Evolutionary conservation across 37 sponge, comb jelly and placozoan genomes (phyloP).

Genomic region (Cliona cf. orientalis): DNA sequence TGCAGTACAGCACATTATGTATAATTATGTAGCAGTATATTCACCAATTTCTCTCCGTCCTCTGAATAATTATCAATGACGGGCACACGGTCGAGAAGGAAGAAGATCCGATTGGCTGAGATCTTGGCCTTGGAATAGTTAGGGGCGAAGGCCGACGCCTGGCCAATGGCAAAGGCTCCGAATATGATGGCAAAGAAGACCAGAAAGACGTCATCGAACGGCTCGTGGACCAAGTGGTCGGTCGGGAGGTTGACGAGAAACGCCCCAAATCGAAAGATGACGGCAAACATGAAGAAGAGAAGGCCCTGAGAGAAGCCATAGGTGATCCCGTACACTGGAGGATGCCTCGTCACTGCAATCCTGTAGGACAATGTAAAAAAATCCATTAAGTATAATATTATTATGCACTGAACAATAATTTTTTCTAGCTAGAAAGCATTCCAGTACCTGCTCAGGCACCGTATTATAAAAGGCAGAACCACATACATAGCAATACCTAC

Average conservation of each 20-base stretch:
- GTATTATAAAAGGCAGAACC: neutral
- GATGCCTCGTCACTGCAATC: neutral
- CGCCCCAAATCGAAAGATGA: conserved; percentile 82
- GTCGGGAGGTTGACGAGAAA: conserved; percentile 47
- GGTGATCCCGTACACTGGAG: conserved; percentile 42
- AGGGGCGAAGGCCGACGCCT: conserved; percentile 73
- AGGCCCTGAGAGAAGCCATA: conserved; percentile 76
- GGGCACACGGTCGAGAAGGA: conserved; percentile 67
- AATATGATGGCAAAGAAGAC: conserved; percentile 75
- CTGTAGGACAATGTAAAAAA: too few relatives aligned
- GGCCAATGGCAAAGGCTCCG: conserved; percentile 60
- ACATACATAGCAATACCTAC: conserved; percentile 7
- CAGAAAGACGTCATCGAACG: conserved; percentile 36
- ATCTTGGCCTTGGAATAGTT: conserved; percentile 72
- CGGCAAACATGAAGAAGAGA: conserved; percentile 54
- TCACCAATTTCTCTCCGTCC: conserved; percentile 60
- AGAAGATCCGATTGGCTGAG: conserved; percentile 76
- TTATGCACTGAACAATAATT: neutral
- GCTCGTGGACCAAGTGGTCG: conserved; percentile 1
- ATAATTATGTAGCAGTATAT: too few relatives aligned
- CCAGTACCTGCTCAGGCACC: neutral
- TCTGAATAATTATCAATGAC: conserved; percentile 69
- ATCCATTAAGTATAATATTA: neutral
- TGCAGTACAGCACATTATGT: too few relatives aligned
- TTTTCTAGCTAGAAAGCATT: neutral